Conservation (phyloP, 2,113 vertebrate genomes). For the Tragelaphus imberbis region DNA sequence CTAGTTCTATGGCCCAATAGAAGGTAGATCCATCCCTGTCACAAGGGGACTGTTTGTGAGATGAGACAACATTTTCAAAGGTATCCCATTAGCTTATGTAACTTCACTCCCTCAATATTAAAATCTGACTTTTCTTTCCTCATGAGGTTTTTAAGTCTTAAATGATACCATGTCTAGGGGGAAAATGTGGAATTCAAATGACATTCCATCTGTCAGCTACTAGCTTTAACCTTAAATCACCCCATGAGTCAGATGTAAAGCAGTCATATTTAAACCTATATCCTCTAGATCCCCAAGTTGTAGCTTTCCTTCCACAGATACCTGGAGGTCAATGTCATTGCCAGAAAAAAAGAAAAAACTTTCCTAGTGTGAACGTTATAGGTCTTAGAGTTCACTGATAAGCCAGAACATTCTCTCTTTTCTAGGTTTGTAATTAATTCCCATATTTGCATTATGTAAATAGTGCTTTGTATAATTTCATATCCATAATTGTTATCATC, state of each 20-base stretch:
- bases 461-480: constrained; percentile 33
- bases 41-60: neutral
- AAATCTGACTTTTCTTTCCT: neutral
- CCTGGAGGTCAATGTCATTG: neutral
- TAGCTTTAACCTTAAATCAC: neutral
- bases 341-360: neutral
- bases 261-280: neutral
- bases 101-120: neutral
- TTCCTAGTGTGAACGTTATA: neutral
- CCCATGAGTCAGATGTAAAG: neutral
- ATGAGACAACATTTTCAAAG: neutral
- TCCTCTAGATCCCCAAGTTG: neutral
- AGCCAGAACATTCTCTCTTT: neutral
- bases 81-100: neutral
- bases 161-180: neutral
- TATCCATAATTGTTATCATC: constrained; percentile 47
- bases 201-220: neutral
- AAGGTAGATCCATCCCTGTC: neutral
- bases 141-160: neutral
- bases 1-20: neutral
- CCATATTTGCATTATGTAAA: constrained; percentile 51
- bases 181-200: neutral
- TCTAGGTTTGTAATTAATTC: constrained; percentile 29
- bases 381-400: neutral
- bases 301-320: neutral